Percentiles rank a stretch among this genome's conserved stretches.
phyloP scores from a whole-genome alignment of 2,113 vertebrate genomes.

The Toxotes chatareus region DNA sequence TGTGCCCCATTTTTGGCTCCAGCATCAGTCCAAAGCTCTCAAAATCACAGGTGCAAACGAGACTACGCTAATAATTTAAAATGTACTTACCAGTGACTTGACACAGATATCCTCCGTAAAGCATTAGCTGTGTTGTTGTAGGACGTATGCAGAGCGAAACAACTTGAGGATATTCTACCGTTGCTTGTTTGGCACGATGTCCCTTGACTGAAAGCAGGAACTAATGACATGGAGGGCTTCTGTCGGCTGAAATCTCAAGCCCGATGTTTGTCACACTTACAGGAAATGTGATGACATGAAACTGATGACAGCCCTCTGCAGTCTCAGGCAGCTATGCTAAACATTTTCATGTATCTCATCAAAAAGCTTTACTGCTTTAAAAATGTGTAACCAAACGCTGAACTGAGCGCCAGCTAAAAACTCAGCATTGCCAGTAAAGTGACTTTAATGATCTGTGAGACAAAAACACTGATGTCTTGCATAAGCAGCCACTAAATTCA shows the following conservation, averaged over 20 bases:
- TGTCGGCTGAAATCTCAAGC: conserved; percentile 50
- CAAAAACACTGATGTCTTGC: not conserved
- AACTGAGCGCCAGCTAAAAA: not conserved
- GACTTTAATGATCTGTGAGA: too few relatives aligned
- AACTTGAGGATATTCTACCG: not conserved
- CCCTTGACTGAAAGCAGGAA: conserved; percentile 32
- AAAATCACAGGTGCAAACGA: not conserved
- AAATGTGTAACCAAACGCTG: not conserved
- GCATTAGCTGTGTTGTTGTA: not conserved
- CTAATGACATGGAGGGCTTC: not conserved
- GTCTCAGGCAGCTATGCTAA: conserved; percentile 15
- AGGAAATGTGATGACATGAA: conserved; percentile 75
- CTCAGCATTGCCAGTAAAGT: not conserved
- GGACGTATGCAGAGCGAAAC: not conserved
- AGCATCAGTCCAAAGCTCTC: not conserved
- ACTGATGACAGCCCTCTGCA: not conserved
- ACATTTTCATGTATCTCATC: conserved; percentile 30
- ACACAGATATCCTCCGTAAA: not conserved
- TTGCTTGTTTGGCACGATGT: not conserved
- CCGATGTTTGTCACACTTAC: conserved; percentile 53
- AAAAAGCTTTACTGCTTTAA: not conserved
- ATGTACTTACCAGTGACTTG: conserved; percentile 47
- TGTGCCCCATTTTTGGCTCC: not conserved
- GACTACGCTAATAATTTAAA: not conserved
- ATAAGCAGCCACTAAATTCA: not conserved